Evolutionary conservation across 1,140 invertebrate species (phyloP).

Genomic region (Nymphalis io): DNA sequence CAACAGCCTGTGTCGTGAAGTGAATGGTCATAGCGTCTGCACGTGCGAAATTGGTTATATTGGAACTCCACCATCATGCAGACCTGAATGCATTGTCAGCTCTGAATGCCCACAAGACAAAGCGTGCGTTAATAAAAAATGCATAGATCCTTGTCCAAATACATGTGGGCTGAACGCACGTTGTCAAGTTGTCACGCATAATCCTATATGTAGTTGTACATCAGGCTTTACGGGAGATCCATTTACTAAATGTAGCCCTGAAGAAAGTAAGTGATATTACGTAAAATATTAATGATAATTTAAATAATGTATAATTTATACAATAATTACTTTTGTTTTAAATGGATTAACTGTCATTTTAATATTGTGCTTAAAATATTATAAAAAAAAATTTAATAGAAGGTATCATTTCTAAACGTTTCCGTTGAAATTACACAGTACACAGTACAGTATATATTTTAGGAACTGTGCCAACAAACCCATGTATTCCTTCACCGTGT

Average conservation of each 20-base stretch:
- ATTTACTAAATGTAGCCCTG: slow-evolving; percentile 84
- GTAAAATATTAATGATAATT: too few species aligned
- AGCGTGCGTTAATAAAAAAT: slow-evolving; percentile 91
- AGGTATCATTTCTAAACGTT: too few species aligned
- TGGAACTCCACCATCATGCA: slow-evolving; percentile 88
- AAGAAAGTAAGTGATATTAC: slow-evolving; percentile 80
- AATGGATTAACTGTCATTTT: too few species aligned
- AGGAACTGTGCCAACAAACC: slow-evolving; percentile 60
- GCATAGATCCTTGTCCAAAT: slow-evolving; percentile 89
- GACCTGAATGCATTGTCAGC: slow-evolving; percentile 91
- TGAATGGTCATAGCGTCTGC: slow-evolving; percentile 90
- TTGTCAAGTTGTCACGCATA: slow-evolving; percentile 92
- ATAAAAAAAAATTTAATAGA: too few species aligned
- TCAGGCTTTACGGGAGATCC: slow-evolving; percentile 89
- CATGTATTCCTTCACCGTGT: slow-evolving; percentile 89
- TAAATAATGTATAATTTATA: too few species aligned
- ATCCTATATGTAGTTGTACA: slow-evolving; percentile 90
- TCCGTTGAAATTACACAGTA: background rate
- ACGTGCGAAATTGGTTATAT: slow-evolving; percentile 88
- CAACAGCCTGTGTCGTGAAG: slow-evolving; percentile 88
- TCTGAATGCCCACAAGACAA: slow-evolving; percentile 91
- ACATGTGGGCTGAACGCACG: slow-evolving; percentile 90
- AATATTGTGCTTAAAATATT: too few species aligned
- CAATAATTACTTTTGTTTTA: too few species aligned
- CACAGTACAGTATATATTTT: slow-evolving; percentile 59